These are phyloP conservation scores for Camptogramma bilineatum DNA, from an alignment of 2,888 invertebrate genomes.

Conservation along the genomic window DNA sequence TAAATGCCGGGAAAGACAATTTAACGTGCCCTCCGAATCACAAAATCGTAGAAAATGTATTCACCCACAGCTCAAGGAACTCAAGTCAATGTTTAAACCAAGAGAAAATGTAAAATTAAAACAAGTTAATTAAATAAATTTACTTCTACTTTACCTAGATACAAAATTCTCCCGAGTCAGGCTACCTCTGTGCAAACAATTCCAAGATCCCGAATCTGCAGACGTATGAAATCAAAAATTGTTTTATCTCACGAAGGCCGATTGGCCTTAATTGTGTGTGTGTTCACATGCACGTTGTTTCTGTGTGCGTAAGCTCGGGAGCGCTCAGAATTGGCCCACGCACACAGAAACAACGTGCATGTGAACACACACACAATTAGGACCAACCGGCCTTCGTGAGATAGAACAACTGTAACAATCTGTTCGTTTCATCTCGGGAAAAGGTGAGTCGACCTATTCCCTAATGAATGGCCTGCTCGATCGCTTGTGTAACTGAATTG, in stretches of 20 bases:
- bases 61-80: neutral
- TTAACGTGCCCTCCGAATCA: too few species aligned
- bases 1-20: too few species aligned
- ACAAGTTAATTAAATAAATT: slow-evolving; percentile 5
- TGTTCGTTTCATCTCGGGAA: slow-evolving; percentile 46
- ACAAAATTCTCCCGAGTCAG: slow-evolving; percentile 15
- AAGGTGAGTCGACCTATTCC: slow-evolving; percentile 47
- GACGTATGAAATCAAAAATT: slow-evolving; percentile 47
- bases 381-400: too few species aligned
- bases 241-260: too few species aligned
- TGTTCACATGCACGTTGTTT: too few species aligned
- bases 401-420: too few species aligned
- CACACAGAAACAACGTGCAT: too few species aligned
- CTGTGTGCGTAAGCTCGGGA: too few species aligned
- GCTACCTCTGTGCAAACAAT: slow-evolving; percentile 30
- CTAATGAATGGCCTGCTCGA: slow-evolving; percentile 57
- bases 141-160: slow-evolving; percentile 3
- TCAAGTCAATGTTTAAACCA: neutral
- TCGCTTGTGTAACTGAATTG: slow-evolving; percentile 50
- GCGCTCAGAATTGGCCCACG: too few species aligned
- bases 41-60: neutral
- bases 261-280: too few species aligned
- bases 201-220: slow-evolving; percentile 26
- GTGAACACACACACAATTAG: too few species aligned
- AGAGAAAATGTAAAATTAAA: neutral